These are phyloP conservation scores for Oryzias melastigma DNA, from an alignment of 2,113 vertebrate species.

Conservation along the genomic window DNA sequence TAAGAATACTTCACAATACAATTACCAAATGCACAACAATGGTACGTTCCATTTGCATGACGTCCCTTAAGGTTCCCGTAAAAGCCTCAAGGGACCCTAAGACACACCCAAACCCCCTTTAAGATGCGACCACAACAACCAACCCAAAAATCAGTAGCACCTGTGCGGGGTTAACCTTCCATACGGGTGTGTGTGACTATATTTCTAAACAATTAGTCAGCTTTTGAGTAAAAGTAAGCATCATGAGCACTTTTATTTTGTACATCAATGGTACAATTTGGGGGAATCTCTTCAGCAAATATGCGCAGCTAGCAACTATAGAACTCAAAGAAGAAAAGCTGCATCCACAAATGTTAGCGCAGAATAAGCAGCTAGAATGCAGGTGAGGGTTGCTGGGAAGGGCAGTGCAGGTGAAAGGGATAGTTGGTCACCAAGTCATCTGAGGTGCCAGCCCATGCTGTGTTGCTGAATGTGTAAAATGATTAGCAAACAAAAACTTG, in stretches of 20 bases:
- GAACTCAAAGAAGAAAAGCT: conserved; percentile 28
- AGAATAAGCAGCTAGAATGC: conserved; percentile 39
- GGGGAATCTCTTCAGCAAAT: conserved; percentile 9
- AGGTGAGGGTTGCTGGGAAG: conserved; percentile 15
- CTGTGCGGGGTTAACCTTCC: no score
- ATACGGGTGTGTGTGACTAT: not conserved
- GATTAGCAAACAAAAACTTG: conserved; percentile 82
- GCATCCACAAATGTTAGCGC: conserved; percentile 40
- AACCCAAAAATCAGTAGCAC: no score
- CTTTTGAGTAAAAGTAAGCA: not conserved
- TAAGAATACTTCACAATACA: no score
- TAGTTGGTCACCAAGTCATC: conserved; percentile 22
- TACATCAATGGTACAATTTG: conserved; percentile 9
- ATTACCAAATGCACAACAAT: no score
- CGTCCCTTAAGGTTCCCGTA: no score
- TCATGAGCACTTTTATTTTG: not conserved
- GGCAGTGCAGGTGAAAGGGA: conserved; percentile 3
- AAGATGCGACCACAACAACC: no score
- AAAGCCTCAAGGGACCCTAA: no score
- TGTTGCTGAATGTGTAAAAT: conserved; percentile 44
- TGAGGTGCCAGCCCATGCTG: conserved; percentile 55
- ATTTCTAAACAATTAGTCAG: not conserved
- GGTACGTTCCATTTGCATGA: no score
- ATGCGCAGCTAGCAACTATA: conserved; percentile 11
- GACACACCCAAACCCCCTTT: no score